Evolutionary conservation across 1,140 invertebrate genomes (phyloP).

Genomic region (Littorina saxatilis): DNA sequence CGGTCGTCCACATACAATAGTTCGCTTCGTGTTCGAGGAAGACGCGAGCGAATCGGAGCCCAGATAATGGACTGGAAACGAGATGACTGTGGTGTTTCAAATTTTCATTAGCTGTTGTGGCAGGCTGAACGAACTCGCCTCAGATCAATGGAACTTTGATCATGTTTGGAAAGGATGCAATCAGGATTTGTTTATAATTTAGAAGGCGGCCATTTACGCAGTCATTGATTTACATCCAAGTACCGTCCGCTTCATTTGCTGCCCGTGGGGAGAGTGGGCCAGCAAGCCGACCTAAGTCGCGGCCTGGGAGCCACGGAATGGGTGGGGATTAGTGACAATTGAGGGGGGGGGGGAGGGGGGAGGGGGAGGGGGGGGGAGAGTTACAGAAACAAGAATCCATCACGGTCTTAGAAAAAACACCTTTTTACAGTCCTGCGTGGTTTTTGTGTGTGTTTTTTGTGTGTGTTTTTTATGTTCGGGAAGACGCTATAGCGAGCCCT

Average conservation of each 20-base stretch:
- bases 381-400: background rate
- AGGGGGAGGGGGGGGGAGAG: background rate
- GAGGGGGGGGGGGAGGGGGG: background rate
- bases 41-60: background rate
- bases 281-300: no score
- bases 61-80: background rate
- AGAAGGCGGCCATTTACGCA: constrained; percentile 9
- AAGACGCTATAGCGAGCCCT: no score
- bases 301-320: no score
- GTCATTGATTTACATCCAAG: constrained; percentile 20
- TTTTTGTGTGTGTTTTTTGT: no score
- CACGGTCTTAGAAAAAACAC: background rate
- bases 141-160: constrained; percentile 29
- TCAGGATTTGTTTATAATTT: constrained; percentile 34
- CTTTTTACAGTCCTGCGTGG: background rate
- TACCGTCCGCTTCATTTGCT: background rate
- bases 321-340: background rate
- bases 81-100: constrained; percentile 12
- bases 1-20: no score
- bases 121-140: constrained; percentile 18
- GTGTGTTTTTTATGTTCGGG: no score
- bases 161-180: constrained; percentile 14
- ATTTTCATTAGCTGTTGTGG: constrained; percentile 25
- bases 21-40: background rate
- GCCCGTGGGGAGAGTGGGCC: no score